phyloP scores from a whole-genome alignment of 1,140 invertebrate genomes.

The Nilaparvata lugens region DNA sequence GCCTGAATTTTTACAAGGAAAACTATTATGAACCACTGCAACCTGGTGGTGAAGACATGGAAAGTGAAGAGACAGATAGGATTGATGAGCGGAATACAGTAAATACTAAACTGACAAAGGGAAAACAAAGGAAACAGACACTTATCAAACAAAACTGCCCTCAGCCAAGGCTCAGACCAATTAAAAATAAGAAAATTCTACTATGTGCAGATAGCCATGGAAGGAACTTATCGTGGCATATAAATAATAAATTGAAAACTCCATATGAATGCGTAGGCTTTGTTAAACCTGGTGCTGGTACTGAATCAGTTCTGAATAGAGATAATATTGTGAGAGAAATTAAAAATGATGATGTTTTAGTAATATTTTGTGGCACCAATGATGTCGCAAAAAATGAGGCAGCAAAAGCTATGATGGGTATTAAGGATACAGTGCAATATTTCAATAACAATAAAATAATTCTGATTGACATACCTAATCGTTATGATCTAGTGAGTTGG shows the following conservation, averaged over 20 bases:
- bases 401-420: neutral
- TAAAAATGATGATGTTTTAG: neutral
- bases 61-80: too few relatives aligned
- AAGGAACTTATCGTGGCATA: neutral
- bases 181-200: neutral
- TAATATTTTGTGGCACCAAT: conserved; percentile 1
- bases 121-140: too few relatives aligned
- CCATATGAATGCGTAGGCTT: neutral
- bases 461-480: conserved; percentile 3
- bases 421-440: neutral
- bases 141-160: too few relatives aligned
- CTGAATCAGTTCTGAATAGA: neutral
- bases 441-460: conserved; percentile 7
- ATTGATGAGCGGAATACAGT: too few relatives aligned
- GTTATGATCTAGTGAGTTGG: conserved; percentile 7
- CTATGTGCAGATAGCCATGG: conserved; percentile 5
- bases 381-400: neutral
- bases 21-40: too few relatives aligned
- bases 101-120: too few relatives aligned
- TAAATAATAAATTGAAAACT: neutral
- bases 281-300: neutral
- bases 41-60: too few relatives aligned
- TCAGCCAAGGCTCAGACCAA: too few relatives aligned
- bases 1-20: too few relatives aligned
- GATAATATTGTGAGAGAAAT: neutral